Conservation (phyloP, 2,797 vertebrate species). For the Microctenopoma steveboyesi region DNA sequence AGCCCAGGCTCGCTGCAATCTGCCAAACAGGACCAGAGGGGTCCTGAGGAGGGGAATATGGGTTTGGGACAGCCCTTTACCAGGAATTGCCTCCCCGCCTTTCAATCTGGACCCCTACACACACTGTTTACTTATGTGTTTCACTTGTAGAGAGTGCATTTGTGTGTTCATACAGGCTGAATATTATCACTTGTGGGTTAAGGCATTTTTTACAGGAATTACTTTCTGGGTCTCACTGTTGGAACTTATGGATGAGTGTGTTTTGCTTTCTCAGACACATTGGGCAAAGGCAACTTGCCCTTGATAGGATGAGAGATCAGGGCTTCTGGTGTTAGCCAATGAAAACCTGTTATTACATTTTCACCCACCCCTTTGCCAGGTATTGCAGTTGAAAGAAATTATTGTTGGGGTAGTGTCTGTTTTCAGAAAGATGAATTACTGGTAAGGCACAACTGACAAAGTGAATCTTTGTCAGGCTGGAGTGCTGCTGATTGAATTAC, state of each 20-base stretch:
- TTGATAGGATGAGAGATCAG: slow-evolving; percentile 48
- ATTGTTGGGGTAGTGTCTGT: slow-evolving; percentile 79
- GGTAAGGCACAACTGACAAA: slow-evolving; percentile 77
- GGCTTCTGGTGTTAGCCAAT: slow-evolving; percentile 65
- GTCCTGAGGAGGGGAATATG: slow-evolving; percentile 53
- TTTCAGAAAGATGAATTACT: slow-evolving; percentile 81
- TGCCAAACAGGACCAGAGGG: slow-evolving; percentile 59
- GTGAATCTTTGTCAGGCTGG: slow-evolving; percentile 78
- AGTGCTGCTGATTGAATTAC: slow-evolving; percentile 79
- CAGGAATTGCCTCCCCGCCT: slow-evolving; percentile 74
- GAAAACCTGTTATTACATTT: slow-evolving; percentile 73
- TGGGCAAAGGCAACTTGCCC: slow-evolving; percentile 39
- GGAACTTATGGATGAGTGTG: slow-evolving; percentile 26
- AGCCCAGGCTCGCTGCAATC: slow-evolving; percentile 50
- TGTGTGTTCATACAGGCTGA: slow-evolving; percentile 43
- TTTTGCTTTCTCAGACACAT: slow-evolving; percentile 25
- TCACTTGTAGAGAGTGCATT: slow-evolving; percentile 54
- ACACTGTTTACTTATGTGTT: slow-evolving; percentile 77
- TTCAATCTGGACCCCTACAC: slow-evolving; percentile 81
- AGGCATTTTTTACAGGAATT: slow-evolving; percentile 46
- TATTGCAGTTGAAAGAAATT: slow-evolving; percentile 74
- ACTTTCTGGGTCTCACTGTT: slow-evolving; percentile 29
- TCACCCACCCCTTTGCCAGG: slow-evolving; percentile 68
- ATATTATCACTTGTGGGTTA: slow-evolving; percentile 36
- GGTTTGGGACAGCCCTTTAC: slow-evolving; percentile 66